Base-by-base conservation (phyloP, 1,140 invertebrate genomes). In the Dolichoris vasculosae region DNA sequence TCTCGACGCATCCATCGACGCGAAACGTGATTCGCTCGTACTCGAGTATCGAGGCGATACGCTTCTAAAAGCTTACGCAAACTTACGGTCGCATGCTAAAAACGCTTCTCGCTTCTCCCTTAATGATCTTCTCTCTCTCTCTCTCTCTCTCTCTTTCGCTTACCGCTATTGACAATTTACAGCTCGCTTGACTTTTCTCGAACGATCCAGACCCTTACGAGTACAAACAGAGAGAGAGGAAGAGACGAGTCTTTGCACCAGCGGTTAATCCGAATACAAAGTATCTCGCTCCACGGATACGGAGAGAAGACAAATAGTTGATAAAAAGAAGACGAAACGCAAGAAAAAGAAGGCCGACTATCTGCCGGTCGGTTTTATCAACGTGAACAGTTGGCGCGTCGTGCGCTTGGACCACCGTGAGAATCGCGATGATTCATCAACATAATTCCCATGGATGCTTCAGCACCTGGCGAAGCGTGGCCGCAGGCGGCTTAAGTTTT, bases 371-470 rank as follows among this genome's bases (percentile, higher is more conserved):
- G 43, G 79, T 69, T 82, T 86, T 86, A 82, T 82, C 80, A 82
- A 69, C 38, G 46, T 40, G 55, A 85, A 82, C 84, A 86, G 84
- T 86, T 82, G 84, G 84, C 63, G 55, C 40, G 67, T 76, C 51
- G 6, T 77, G 67, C 71, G 83, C 78, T 88, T 88, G 88, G 85
- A 90, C 82, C 90, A 89, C 87, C 90, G 91, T 92, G 91, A 92
- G 91, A 92, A 92, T 91, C 84, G 85, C 88, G 90, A 92, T 92
- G 90, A 90, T 89, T 91, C 91, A 92, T 92, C 91, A 91, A 89
- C 90, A 88, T 88, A 92, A 92, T 92, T 92, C 91, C 91, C 91
- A 92, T 91, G 91, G 89, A 92, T 90, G 89, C 89, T 89, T 91
- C 90, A 91, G 90, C 91, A 92, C 91, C 91, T 92, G 91, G 91